phyloP scores from a whole-genome alignment of 64 coral and sea anemone species.

The Stylophora pistillata region DNA sequence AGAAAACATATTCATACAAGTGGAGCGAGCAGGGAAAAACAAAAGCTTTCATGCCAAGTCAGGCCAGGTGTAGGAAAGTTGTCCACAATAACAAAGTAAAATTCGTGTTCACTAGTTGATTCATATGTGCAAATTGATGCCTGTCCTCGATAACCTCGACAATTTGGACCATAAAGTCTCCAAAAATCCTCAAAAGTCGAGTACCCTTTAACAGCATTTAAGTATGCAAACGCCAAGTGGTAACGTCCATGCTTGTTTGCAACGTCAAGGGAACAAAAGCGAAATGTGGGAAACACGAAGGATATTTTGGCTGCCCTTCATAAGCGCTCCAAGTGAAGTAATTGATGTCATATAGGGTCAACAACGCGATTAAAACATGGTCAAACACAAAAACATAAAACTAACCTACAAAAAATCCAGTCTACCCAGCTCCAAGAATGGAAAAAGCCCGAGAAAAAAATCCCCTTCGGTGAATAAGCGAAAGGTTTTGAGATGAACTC shows the following conservation, averaged over 20 bases:
- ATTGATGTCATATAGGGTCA: conserved; percentile 99
- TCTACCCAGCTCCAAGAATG: conserved; percentile 73
- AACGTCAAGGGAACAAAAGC: conserved; percentile 99
- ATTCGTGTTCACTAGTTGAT: conserved; percentile 76
- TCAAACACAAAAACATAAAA: conserved; percentile 94
- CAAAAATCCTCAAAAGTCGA: conserved; percentile 47
- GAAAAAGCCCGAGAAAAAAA: conserved; percentile 75
- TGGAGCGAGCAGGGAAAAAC: conserved; percentile 66
- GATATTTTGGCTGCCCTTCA: conserved; percentile 93
- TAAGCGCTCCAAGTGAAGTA: conserved; percentile 97
- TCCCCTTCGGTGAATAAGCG: conserved; percentile 93
- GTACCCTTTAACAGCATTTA: conserved; percentile 55
- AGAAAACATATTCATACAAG: conserved; percentile 49
- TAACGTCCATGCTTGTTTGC: conserved; percentile 83
- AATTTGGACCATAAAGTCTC: conserved; percentile 75
- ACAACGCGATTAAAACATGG: conserved; percentile 97
- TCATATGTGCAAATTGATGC: conserved; percentile 94
- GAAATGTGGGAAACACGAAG: conserved; percentile 81
- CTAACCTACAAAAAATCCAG: conserved; percentile 94
- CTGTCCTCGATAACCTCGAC: conserved; percentile 81
- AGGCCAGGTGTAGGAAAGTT: conserved; percentile 92
- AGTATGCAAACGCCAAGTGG: conserved; percentile 63
- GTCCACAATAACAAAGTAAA: conserved; percentile 84
- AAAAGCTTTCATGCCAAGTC: conserved; percentile 79
- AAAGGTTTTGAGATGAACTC: conserved; percentile 82